Percentiles rank a stretch among this genome's conserved stretches.
These are phyloP conservation scores for Euwallacea fornicatus DNA, from an alignment of 1,140 invertebrate genomes.

Conservation along the genomic window DNA sequence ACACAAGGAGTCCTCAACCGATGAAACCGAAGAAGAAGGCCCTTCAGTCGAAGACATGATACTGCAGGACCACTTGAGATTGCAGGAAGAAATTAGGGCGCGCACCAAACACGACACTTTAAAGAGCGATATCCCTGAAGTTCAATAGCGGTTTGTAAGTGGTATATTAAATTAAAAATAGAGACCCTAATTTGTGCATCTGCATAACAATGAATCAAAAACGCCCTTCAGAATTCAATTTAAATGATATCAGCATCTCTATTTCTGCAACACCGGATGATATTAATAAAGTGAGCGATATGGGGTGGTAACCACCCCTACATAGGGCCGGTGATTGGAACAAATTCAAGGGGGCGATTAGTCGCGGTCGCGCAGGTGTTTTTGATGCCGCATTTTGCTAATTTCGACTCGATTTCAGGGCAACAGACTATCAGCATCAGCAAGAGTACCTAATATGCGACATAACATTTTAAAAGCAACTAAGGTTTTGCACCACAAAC, in stretches of 20 bases:
- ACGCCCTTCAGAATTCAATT: constrained; percentile 19
- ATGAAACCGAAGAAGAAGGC: constrained; percentile 45
- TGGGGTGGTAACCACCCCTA: constrained; percentile 25
- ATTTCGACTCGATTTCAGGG: too few relatives aligned
- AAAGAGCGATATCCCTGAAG: too few relatives aligned
- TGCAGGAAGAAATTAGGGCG: constrained; percentile 46
- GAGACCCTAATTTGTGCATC: background rate
- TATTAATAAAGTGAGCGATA: constrained; percentile 24
- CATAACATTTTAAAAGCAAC: too few relatives aligned
- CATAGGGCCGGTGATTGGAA: constrained; percentile 3
- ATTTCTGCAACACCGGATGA: constrained; percentile 25
- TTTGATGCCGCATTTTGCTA: background rate
- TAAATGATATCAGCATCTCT: constrained; percentile 37
- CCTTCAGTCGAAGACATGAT: constrained; percentile 47
- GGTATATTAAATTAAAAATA: too few relatives aligned
- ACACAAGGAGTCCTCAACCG: constrained; percentile 50
- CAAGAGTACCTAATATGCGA: too few relatives aligned
- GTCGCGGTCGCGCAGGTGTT: constrained; percentile 35
- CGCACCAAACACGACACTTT: too few relatives aligned
- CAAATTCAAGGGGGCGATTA: constrained; percentile 47
- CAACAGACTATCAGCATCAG: too few relatives aligned
- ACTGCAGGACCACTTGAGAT: constrained; percentile 47
- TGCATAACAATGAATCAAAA: constrained; percentile 10
- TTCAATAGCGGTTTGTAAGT: background rate
- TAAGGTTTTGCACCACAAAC: too few relatives aligned